Conservation (phyloP, 2,113 vertebrate genomes). For the Labeo catla region DNA sequence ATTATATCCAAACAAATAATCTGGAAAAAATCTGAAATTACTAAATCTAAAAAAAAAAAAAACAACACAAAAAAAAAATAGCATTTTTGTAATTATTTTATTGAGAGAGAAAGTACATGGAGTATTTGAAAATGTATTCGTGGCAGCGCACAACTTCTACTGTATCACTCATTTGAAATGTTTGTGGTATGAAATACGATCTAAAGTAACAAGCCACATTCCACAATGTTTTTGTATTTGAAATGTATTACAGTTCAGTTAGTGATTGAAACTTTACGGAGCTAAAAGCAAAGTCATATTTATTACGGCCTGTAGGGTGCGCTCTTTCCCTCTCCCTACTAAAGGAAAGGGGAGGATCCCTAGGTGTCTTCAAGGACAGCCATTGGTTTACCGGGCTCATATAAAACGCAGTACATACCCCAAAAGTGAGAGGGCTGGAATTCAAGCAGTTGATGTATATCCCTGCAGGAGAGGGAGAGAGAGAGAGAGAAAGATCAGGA, state of each 20-base stretch:
- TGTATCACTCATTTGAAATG: not conserved
- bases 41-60: too few relatives aligned
- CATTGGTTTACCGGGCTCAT: constrained; percentile 44
- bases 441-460: constrained; percentile 16
- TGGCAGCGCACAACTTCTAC: not conserved
- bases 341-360: not conserved
- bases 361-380: constrained; percentile 17
- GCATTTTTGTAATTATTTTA: not conserved
- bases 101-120: not conserved
- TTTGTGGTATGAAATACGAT: not conserved
- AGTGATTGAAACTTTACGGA: not conserved
- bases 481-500: not conserved
- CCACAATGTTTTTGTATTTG: not conserved
- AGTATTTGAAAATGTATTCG: not conserved
- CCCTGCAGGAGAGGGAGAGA: not conserved
- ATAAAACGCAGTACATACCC: constrained; percentile 49
- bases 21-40: too few relatives aligned
- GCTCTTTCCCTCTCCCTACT: constrained; percentile 8
- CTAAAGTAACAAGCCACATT: not conserved
- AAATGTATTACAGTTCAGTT: not conserved
- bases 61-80: too few relatives aligned
- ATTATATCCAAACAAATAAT: not conserved
- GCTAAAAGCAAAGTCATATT: not conserved
- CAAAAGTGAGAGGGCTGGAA: constrained; percentile 21
- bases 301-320: not conserved